Evolutionary conservation across 2,113 vertebrate genomes (phyloP).

Genomic region (Columbina picui): DNA sequence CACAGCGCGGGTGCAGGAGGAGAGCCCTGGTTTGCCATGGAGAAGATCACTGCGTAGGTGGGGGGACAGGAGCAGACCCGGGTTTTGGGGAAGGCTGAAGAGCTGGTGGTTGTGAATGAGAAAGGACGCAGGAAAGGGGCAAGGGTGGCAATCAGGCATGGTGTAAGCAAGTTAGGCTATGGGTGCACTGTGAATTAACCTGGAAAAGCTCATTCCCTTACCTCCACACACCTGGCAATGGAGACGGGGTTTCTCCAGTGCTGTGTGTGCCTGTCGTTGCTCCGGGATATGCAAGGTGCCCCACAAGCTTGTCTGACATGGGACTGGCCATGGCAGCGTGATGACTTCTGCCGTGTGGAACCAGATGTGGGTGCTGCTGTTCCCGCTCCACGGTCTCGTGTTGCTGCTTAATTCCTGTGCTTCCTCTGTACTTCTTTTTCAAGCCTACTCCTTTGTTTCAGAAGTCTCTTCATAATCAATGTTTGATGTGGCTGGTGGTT

Average conservation of each 20-base stretch:
- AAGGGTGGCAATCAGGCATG: neutral
- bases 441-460: neutral
- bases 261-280: neutral
- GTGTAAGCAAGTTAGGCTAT: neutral
- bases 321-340: accelerated
- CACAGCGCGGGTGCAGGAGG: neutral
- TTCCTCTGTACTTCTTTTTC: neutral
- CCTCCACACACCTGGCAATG: neutral
- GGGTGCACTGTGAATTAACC: neutral
- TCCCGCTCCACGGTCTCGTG: neutral
- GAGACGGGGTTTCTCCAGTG: neutral
- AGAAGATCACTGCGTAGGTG: neutral
- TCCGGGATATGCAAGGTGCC: accelerated
- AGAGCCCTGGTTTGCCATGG: too few species aligned
- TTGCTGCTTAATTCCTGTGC: neutral
- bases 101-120: neutral
- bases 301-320: accelerated
- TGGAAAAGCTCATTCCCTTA: neutral
- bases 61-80: neutral
- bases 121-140: neutral
- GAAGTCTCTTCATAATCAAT: neutral
- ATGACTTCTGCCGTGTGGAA: neutral
- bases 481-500: neutral
- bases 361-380: neutral
- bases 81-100: neutral